Evolutionary conservation across 2,888 invertebrate genomes (phyloP), one percentile per base, ranked within the genome.

Genomic region (Drosophila helvetica): DNA sequence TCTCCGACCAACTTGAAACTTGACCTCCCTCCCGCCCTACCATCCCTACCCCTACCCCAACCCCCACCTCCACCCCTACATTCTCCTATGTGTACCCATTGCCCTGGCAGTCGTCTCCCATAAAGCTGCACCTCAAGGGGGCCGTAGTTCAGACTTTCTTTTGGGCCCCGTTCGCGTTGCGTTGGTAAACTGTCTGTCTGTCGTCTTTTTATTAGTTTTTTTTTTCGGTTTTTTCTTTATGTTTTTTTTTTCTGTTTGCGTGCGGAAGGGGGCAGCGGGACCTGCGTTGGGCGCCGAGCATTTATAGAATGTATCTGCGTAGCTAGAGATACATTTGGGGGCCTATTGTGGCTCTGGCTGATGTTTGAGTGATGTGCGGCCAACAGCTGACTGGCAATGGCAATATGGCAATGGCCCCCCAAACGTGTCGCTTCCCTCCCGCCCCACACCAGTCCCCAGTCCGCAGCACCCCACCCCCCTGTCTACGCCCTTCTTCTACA

Each of bases 331-430:
- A 67, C 63, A 51, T 47, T 42, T 54, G 19, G 12, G 45, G 42
- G 60, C 12, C 19, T 70, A 25, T 54, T 48, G 58, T 33, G 10
- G 50, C 9, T 6, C 33, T 61, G 45, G n/a, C 38, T 38, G 53
- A 53, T 53, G 54, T 45, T 66, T 66, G 67, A 66, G 65, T 60
- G 65, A 67, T 62, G 66, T 54, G 78, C 59, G 63, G 47, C 73
- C 50, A 78, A 79, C 80, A 79, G 78, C 80, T 79, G 80, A 78
- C 73, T 73, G 66, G 51, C 76, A 71, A 75, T 75, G 66, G 69
- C 72, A 77, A 63, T 72, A 56, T 75, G 66, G 69, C 72, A 77
- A 63, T 72, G 54, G 51, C 56, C 82, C 30, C 58, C 82, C 51
- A 67, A 76, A 75, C 65, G 53, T 43, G 50, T 53, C 66, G 43